Evolutionary conservation across 1,140 invertebrate genomes (phyloP).

Genomic region (Plectus sambesii): DNA sequence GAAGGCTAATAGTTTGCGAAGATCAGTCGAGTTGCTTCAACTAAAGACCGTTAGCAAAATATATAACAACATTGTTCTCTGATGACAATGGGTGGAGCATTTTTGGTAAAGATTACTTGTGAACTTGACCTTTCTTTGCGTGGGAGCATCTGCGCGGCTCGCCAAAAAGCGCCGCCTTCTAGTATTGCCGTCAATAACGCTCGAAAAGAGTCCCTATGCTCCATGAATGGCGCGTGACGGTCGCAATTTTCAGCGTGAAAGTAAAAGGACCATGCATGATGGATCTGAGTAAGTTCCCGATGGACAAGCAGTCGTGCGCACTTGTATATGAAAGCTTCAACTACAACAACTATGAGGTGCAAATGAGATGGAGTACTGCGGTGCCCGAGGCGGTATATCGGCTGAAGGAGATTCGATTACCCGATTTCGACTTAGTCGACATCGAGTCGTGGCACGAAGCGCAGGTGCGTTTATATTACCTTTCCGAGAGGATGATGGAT

Average conservation of each 20-base stretch:
- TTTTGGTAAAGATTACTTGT: no score
- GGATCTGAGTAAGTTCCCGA: slow-evolving; percentile 32
- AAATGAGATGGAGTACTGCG: slow-evolving; percentile 42
- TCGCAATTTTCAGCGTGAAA: no score
- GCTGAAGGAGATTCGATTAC: slow-evolving; percentile 32
- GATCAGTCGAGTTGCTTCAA: not conserved
- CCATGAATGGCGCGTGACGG: no score
- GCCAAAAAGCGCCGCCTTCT: no score
- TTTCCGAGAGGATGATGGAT: slow-evolving; percentile 1
- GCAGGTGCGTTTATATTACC: slow-evolving; percentile 25
- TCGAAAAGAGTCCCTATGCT: no score
- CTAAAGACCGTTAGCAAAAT: slow-evolving; percentile 25
- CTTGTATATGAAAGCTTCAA: slow-evolving; percentile 45
- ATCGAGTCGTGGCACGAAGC: slow-evolving; percentile 28
- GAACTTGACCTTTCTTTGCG: no score
- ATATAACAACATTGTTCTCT: no score
- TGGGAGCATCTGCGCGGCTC: no score
- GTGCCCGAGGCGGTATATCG: slow-evolving; percentile 31
- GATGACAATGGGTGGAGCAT: no score
- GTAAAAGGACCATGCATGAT: slow-evolving; percentile 43
- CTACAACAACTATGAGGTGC: slow-evolving; percentile 45
- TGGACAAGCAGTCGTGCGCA: slow-evolving; percentile 40
- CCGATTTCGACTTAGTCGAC: slow-evolving; percentile 40
- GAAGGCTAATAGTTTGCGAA: slow-evolving; percentile 14
- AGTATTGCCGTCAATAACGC: no score